Conservation (phyloP, 2,888 invertebrate species). For the Apotomis capreana region DNA sequence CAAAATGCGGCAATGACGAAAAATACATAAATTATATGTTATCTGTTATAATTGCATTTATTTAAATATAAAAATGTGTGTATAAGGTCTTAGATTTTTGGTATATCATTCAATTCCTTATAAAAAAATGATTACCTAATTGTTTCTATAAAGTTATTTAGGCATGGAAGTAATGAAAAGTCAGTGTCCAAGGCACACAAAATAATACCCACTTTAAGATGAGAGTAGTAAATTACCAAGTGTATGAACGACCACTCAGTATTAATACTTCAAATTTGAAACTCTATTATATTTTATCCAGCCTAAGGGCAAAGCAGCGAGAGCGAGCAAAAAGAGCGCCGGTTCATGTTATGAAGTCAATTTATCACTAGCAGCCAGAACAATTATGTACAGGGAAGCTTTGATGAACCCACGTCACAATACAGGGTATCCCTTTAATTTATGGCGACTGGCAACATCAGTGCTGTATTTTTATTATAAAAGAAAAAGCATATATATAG, state of each 20-base stretch:
- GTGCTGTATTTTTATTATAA: not conserved
- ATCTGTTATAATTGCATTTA: no score
- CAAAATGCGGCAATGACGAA: no score
- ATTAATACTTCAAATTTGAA: slow-evolving; percentile 10
- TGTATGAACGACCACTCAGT: not conserved
- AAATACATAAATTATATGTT: no score
- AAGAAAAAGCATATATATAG: not conserved
- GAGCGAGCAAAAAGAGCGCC: slow-evolving; percentile 61
- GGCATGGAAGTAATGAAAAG: no score
- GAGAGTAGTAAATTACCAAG: no score
- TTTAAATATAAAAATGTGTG: no score
- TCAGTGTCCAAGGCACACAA: no score
- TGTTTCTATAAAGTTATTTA: no score
- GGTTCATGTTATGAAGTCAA: slow-evolving; percentile 63
- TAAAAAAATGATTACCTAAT: no score
- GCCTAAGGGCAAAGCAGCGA: slow-evolving; percentile 55
- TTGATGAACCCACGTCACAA: slow-evolving; percentile 51
- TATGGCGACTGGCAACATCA: slow-evolving; percentile 5
- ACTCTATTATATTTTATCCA: slow-evolving; percentile 24
- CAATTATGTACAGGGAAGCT: slow-evolving; percentile 60
- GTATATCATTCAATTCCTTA: no score
- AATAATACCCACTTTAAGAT: no score
- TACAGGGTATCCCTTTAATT: slow-evolving; percentile 17
- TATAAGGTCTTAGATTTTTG: no score
- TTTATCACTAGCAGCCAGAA: slow-evolving; percentile 64